Evolutionary conservation across 1,140 invertebrate species (phyloP).

Genomic region (Yoshiicerus persimilis): DNA sequence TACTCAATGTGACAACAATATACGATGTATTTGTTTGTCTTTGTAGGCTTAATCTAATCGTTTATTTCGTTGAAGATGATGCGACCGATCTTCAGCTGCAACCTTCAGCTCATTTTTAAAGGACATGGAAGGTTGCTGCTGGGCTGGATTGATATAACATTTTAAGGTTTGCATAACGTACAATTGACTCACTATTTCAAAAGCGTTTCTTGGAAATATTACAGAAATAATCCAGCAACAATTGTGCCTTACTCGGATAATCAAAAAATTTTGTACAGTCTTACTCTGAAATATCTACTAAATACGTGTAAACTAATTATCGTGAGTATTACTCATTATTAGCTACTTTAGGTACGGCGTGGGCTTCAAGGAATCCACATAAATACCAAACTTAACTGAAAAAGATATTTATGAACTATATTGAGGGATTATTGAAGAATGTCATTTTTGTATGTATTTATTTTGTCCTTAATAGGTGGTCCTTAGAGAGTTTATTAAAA

Average conservation of each 20-base stretch:
- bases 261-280: background rate
- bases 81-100: background rate
- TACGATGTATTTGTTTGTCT: too few species aligned
- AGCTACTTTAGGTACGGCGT: background rate
- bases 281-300: too few species aligned
- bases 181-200: too few species aligned
- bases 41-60: background rate
- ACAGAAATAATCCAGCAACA: constrained; percentile 2
- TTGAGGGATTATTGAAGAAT: too few species aligned
- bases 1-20: too few species aligned
- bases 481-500: too few species aligned
- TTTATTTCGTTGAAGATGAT: background rate
- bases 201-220: too few species aligned
- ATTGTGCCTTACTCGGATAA: background rate
- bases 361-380: background rate
- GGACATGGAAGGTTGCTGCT: background rate
- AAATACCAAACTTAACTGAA: too few species aligned
- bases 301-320: too few species aligned
- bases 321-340: too few species aligned
- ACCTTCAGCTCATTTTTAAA: background rate
- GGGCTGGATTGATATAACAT: background rate
- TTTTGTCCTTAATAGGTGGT: background rate
- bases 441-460: background rate
- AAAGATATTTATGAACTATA: too few species aligned
- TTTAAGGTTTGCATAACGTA: too few species aligned